phyloP scores from a whole-genome alignment of 2,888 invertebrate species.

The Patella depressa region DNA sequence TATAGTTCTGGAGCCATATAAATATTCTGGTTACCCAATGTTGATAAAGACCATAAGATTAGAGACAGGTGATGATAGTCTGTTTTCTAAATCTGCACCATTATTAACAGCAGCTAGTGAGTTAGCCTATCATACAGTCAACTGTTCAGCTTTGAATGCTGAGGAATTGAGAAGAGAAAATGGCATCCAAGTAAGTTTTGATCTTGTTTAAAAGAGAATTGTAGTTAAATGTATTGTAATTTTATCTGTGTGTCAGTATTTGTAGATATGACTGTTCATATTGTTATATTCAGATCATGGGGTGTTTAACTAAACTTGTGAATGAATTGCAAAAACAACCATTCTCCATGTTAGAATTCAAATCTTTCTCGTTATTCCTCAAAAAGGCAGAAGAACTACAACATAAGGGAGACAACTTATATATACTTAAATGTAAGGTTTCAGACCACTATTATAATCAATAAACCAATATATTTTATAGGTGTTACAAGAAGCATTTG shows the following conservation, averaged over 20 bases:
- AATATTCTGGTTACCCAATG: constrained; percentile 99
- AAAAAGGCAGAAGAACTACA: no score
- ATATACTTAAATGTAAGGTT: no score
- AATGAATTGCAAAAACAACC: no score
- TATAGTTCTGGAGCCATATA: constrained; percentile 85
- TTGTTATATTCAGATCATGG: not conserved
- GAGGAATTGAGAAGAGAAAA: constrained; percentile 96
- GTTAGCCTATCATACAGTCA: constrained; percentile 95
- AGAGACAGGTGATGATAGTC: constrained; percentile 91
- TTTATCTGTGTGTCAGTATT: not conserved
- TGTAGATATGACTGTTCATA: not conserved
- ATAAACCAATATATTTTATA: constrained; percentile 45
- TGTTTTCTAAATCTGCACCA: constrained; percentile 87
- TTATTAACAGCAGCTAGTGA: constrained; percentile 85
- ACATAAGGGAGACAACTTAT: no score
- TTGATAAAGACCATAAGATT: constrained; percentile 93
- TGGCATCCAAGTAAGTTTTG: constrained; percentile 81
- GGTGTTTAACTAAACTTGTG: no score
- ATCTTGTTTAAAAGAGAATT: not conserved
- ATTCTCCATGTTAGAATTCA: no score
- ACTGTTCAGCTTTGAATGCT: constrained; percentile 96
- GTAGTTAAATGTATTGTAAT: no score
- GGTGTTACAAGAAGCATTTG: constrained; percentile 87
- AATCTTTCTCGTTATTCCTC: no score
- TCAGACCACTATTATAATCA: no score